Evolutionary conservation across 2,888 invertebrate species (phyloP).

Genomic region (Lasioglossum marginatum): DNA sequence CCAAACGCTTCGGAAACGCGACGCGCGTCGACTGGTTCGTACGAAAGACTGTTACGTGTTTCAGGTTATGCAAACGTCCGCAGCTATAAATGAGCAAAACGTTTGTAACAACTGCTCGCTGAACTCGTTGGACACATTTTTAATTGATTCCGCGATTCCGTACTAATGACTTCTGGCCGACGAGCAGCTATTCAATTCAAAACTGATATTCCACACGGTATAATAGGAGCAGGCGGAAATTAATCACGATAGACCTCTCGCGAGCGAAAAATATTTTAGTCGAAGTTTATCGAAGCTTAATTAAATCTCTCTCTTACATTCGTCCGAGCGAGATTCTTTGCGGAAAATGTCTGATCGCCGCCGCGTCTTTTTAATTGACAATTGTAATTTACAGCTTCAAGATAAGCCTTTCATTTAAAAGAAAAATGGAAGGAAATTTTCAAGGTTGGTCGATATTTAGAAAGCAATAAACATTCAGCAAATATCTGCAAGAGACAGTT

Average conservation of each 20-base stretch:
- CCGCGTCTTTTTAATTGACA: too few relatives aligned
- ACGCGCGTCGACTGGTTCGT: background rate
- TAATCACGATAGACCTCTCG: background rate
- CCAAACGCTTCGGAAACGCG: background rate
- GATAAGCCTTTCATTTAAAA: too few relatives aligned
- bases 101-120: background rate
- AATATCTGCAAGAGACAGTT: too few relatives aligned
- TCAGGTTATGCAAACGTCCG: slow-evolving; percentile 35
- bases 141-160: slow-evolving; percentile 12
- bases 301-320: background rate
- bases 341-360: background rate
- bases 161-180: slow-evolving; percentile 2
- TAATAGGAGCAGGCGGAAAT: background rate
- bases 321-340: background rate
- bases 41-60: background rate
- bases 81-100: background rate
- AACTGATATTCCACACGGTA: background rate
- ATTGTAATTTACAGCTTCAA: too few relatives aligned
- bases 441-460: too few relatives aligned
- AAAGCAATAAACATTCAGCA: too few relatives aligned
- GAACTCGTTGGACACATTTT: background rate
- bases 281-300: background rate
- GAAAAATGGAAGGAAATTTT: too few relatives aligned
- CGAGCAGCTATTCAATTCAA: background rate
- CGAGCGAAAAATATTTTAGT: background rate